These are phyloP conservation scores for Chelidonichthys spinosus DNA, from an alignment of 2,797 vertebrate genomes.

Conservation along the genomic window DNA sequence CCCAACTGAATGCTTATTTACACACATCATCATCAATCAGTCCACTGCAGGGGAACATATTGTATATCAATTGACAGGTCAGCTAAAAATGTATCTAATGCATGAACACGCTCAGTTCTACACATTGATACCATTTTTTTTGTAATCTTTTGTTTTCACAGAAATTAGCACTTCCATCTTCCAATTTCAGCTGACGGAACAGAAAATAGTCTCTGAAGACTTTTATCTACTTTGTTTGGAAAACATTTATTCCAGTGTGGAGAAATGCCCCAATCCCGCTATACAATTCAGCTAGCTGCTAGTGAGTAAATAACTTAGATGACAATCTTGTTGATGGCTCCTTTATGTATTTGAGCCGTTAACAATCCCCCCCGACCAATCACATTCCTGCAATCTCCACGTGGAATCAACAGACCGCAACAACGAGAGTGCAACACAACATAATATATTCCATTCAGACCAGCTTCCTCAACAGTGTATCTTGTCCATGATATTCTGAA, in stretches of 20 bases:
- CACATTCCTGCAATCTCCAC: neutral
- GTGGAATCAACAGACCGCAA: neutral
- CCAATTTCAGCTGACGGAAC: neutral
- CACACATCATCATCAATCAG: neutral
- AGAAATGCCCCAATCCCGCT: neutral
- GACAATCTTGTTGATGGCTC: neutral
- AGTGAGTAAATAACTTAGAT: slow-evolving; percentile 5
- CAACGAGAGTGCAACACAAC: neutral
- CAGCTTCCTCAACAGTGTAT: neutral
- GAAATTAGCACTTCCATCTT: neutral
- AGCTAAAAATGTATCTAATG: neutral
- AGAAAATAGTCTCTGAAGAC: neutral
- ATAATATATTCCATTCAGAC: too few species aligned
- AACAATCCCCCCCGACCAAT: neutral
- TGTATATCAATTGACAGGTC: neutral
- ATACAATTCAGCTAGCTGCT: neutral
- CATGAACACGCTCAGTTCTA: neutral
- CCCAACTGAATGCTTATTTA: neutral
- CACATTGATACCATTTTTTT: neutral
- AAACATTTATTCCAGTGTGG: neutral
- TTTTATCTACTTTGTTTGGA: neutral
- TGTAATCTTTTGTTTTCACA: slow-evolving; percentile 2
- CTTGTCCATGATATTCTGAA: neutral
- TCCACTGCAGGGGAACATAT: neutral
- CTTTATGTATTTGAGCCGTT: neutral